Base-by-base conservation (phyloP, 1,140 invertebrate genomes). In the Cyphomyrmex costatus region DNA sequence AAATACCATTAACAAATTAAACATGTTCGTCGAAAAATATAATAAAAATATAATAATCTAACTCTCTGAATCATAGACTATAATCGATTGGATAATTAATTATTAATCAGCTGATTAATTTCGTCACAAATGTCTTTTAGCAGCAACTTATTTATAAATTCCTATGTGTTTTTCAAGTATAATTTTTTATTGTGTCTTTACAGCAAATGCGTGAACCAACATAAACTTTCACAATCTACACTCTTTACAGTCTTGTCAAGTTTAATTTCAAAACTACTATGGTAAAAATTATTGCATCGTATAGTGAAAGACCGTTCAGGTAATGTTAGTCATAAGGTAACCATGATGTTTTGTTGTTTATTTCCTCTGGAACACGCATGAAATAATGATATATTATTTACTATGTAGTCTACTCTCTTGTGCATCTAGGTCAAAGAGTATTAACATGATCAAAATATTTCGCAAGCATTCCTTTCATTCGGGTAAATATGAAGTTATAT, bases 361-460 rank as follows among this genome's bases (percentile, higher is more conserved):
- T 0, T 19, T 74, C 36, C 49, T 74, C 36, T 42, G 30, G 21
- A 58, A 85, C 49, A 46, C 51, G 30, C 5, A 76, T 76, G 36
- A 78, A 27, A 6, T 53, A 70, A 61, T 56, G 4, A 68, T n/a
- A 46, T 61, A 21, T 68, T 51, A 78, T 61, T 53, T 61, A 16
- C 8, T 73, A 21, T 78, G 3, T 33, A 19, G 33, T 7, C 21
- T 33, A 33, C 33, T 60, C 56, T 46, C 19, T n/a, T 19, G 42
- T 8, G 10, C 16, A 36, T 79, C 30, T 10, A 14, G 16, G 0
- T 5, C 33, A 12, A 63, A 53, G 12, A 2, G 7, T 12, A 5
- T 33, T 6, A 63, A 63, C 24, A 30, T 65, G 36, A 33, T 65
- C 30, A 65, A 65, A 30, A 33, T 65, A 63, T 65, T 36, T 33